Conservation (phyloP, 2,113 vertebrate genomes). For the Siphamia tubifer region DNA sequence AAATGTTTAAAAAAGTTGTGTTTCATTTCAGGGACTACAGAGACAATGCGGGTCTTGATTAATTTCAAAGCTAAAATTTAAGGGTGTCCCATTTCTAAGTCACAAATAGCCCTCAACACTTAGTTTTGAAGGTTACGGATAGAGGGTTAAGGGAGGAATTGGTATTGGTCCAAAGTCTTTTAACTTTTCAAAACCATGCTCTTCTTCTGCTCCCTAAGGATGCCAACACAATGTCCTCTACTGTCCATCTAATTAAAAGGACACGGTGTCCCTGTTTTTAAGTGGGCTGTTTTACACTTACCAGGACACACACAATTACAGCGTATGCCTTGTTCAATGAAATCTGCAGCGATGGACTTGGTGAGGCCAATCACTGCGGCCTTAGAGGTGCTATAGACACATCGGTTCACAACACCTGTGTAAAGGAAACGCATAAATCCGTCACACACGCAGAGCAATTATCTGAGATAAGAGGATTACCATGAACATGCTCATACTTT, state of each 20-base stretch:
- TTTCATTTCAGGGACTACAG: too few relatives aligned
- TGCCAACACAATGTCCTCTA: background rate
- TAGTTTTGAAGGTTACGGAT: too few relatives aligned
- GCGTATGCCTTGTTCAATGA: constrained; percentile 90
- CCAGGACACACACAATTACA: constrained; percentile 96
- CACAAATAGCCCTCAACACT: too few relatives aligned
- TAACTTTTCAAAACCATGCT: background rate
- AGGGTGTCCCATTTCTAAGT: too few relatives aligned
- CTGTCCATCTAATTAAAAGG: background rate
- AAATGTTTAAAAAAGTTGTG: too few relatives aligned
- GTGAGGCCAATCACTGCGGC: constrained; percentile 94
- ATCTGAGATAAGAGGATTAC: constrained; percentile 61
- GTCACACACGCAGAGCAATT: constrained; percentile 22
- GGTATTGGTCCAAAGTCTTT: too few relatives aligned
- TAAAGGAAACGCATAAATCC: constrained; percentile 35
- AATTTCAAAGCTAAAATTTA: too few relatives aligned
- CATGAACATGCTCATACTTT: constrained; percentile 43
- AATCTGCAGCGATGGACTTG: constrained; percentile 93
- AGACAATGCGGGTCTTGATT: too few relatives aligned
- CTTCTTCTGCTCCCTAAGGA: background rate
- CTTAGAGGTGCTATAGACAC: constrained; percentile 91
- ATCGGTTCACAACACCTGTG: constrained; percentile 89
- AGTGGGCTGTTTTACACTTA: constrained; percentile 62
- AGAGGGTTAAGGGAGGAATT: too few relatives aligned
- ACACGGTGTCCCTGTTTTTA: background rate